These are phyloP conservation scores for Scarus forsteni DNA, from an alignment of 2,797 vertebrate genomes.

Conservation along the genomic window DNA sequence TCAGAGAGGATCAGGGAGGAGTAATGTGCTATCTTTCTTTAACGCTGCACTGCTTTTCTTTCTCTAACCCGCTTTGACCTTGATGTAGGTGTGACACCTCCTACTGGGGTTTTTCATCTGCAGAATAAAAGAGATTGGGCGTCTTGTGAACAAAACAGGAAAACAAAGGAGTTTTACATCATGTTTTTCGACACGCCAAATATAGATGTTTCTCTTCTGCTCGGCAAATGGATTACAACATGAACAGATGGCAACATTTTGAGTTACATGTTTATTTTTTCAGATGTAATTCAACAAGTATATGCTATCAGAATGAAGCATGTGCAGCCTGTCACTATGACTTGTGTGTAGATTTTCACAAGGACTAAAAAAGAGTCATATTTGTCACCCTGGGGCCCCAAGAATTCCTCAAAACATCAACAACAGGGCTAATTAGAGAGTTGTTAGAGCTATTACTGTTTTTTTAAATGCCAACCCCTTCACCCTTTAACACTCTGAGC, in stretches of 20 bases:
- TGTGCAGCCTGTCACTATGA: background rate
- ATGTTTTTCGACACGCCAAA: background rate
- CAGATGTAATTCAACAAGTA: background rate
- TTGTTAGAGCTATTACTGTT: background rate
- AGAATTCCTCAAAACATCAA: slow-evolving; percentile 8
- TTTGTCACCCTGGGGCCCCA: background rate
- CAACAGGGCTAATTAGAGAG: background rate
- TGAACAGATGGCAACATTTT: background rate
- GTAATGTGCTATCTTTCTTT: slow-evolving; percentile 3
- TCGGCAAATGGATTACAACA: background rate
- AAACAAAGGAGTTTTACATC: background rate
- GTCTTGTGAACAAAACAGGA: background rate
- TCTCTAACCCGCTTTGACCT: slow-evolving; percentile 23
- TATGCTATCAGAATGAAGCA: background rate
- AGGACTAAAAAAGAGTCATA: slow-evolving; percentile 2
- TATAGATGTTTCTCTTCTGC: background rate
- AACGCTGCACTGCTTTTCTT: background rate
- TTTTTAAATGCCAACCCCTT: slow-evolving; percentile 9
- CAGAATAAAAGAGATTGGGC: background rate
- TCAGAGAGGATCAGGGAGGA: slow-evolving; percentile 2
- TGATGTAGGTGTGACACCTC: slow-evolving; percentile 5
- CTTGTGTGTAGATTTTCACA: slow-evolving; percentile 3
- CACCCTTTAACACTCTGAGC: slow-evolving; percentile 14
- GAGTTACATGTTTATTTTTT: background rate
- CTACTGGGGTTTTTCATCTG: slow-evolving; percentile 5